Base-by-base conservation (phyloP, 1,140 invertebrate genomes). In the Euschistus heros region DNA sequence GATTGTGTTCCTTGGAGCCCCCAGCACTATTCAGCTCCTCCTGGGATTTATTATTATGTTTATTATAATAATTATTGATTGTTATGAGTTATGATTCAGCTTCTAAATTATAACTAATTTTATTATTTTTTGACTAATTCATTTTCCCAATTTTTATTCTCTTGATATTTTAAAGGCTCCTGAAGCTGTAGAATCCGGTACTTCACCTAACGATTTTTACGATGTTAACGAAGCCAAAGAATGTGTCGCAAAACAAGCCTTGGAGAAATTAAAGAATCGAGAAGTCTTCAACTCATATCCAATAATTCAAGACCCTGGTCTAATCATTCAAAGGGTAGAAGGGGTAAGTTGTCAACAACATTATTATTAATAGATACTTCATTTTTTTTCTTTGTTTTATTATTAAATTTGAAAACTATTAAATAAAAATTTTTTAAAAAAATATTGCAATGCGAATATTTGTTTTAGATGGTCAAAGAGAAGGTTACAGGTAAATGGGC, bases 391-490 rank as follows among this genome's bases (percentile, higher is more conserved):
- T 57, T 57, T 17, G 8, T 37, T 37, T 37, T 37, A 37, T 37
- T 37, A 37, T 4, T 37, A 37, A 1, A 1, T 37, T 37, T 37
- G 33, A 10, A 1, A 6, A 30, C 4, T 24, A 30, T n/a, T n/a
- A n/a, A n/a, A n/a, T n/a, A n/a, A n/a, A n/a, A n/a, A n/a, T n/a
- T n/a, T n/a, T n/a, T n/a, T n/a, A n/a, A n/a, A n/a, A n/a, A n/a
- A n/a, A n/a, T n/a, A n/a, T n/a, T n/a, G n/a, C 4, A 30, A 20
- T 63, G 46, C 20, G 44, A 50, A 22, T 27, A 15, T 50, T 67
- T 1, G 50, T 50, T 47, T 13, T 27, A 65, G 63, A 52, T 26
- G 72, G 78, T 24, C 71, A 63, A 67, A 27, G 50, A 18, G 8
- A 57, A 55, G 18, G 37, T 63, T 0, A 50, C 10, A 10, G 20